Conservation (phyloP, 2,113 vertebrate genomes). For the Hucho hucho region DNA sequence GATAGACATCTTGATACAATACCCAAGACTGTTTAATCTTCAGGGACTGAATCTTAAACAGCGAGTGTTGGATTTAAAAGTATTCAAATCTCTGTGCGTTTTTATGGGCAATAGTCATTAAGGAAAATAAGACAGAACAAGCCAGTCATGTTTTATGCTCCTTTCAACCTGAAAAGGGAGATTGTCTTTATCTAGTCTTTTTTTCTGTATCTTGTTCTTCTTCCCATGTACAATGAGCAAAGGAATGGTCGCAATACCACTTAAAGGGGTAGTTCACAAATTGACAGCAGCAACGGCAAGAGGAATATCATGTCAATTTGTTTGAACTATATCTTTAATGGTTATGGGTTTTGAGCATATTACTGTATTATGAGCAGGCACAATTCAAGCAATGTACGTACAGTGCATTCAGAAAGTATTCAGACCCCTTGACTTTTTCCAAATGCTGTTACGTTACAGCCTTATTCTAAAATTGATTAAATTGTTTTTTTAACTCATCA, state of each 20-base stretch:
- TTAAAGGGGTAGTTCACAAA: no score
- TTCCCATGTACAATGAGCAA: conserved; percentile 71
- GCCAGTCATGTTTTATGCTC: conserved; percentile 44
- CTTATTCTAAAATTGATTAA: no score
- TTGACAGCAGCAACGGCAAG: conserved; percentile 30
- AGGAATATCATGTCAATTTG: conserved; percentile 16
- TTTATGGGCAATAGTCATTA: conserved; percentile 57
- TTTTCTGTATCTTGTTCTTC: conserved; percentile 66
- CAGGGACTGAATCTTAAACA: conserved; percentile 62
- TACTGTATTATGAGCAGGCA: conserved; percentile 56
- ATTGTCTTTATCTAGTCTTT: conserved; percentile 66
- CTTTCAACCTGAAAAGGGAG: conserved; percentile 50
- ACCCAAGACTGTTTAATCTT: conserved; percentile 56
- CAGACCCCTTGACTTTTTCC: no score
- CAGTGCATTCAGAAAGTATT: background rate
- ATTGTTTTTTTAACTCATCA: no score
- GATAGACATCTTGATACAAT: conserved; percentile 57
- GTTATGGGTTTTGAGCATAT: conserved; percentile 64
- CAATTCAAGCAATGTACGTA: conserved; percentile 7
- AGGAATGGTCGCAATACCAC: conserved; percentile 49
- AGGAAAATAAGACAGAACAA: conserved; percentile 27
- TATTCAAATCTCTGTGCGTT: conserved; percentile 62
- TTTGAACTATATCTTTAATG: conserved; percentile 34
- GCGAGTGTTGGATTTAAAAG: conserved; percentile 48
- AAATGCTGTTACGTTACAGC: no score